Evolutionary conservation across 2,888 invertebrate species (phyloP).

Genomic region (Taenaris catops): DNA sequence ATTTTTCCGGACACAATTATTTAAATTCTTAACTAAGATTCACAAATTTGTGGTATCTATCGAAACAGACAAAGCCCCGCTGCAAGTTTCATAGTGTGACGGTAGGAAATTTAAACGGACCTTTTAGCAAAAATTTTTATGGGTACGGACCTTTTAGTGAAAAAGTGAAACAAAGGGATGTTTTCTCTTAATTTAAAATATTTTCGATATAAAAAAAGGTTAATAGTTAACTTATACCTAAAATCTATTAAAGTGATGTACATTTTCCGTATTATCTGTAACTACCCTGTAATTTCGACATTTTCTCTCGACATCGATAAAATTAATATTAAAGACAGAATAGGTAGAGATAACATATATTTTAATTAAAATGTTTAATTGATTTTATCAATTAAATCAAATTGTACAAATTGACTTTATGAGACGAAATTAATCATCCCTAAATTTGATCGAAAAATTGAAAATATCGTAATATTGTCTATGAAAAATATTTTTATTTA

Average conservation of each 20-base stretch:
- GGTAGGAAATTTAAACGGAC: too few relatives aligned
- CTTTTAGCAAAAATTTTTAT: too few relatives aligned
- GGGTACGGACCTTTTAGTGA: too few relatives aligned
- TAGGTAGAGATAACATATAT: conserved; percentile 27
- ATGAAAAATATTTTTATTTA: conserved; percentile 66
- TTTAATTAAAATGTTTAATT: conserved; percentile 19
- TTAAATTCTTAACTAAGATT: too few relatives aligned
- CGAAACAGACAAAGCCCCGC: too few relatives aligned
- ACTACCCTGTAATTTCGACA: conserved; percentile 57
- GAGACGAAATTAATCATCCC: conserved; percentile 54
- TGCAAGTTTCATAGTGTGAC: too few relatives aligned
- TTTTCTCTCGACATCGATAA: conserved; percentile 45
- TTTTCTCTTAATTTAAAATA: too few relatives aligned
- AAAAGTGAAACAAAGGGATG: background rate
- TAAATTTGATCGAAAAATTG: conserved; percentile 60
- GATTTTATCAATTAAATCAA: conserved; percentile 32
- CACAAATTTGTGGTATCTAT: too few relatives aligned
- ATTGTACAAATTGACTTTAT: conserved; percentile 59
- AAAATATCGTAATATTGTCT: conserved; percentile 67
- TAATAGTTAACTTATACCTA: conserved; percentile 4
- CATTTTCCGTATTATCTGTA: conserved; percentile 43
- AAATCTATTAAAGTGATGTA: conserved; percentile 11
- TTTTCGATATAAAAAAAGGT: background rate
- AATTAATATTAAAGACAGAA: conserved; percentile 30
- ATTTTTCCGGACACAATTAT: too few relatives aligned